Percentiles rank a stretch among this genome's conserved stretches.
phyloP scores from a whole-genome alignment of 2,113 vertebrate species.

The Mesembrinibis cayennensis region DNA sequence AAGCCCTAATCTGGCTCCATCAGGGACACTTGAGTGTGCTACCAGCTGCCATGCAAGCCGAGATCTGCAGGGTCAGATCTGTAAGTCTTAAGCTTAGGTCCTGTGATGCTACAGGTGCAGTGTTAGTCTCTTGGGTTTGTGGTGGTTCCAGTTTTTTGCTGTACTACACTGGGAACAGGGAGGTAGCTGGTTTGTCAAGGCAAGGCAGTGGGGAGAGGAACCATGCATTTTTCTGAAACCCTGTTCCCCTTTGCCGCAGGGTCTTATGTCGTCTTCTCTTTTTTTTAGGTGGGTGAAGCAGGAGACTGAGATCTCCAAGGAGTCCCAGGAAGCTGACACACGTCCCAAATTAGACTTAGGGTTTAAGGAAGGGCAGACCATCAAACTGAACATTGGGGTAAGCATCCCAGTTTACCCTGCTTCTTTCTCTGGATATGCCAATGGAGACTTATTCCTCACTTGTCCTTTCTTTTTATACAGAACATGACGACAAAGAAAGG shows the following conservation, averaged over 20 bases:
- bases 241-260: background rate
- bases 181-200: background rate
- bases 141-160: background rate
- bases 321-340: conserved; percentile 84
- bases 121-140: background rate
- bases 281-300: conserved; percentile 92
- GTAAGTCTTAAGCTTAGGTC: background rate
- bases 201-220: background rate
- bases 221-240: background rate
- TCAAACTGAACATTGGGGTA: conserved; percentile 97
- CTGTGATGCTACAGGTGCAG: background rate
- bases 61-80: background rate
- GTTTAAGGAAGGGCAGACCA: conserved; percentile 98
- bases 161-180: background rate
- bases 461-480: background rate
- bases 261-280: background rate
- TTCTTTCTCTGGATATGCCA: background rate
- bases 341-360: conserved; percentile 92
- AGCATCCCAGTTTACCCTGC: background rate
- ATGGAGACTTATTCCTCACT: background rate
- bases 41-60: background rate
- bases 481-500: conserved; percentile 88
- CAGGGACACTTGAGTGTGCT: background rate
- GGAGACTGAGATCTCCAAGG: conserved; percentile 87
- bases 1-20: background rate